Evolutionary conservation across 1,140 invertebrate species (phyloP).

Genomic region (Cydia strobilella): DNA sequence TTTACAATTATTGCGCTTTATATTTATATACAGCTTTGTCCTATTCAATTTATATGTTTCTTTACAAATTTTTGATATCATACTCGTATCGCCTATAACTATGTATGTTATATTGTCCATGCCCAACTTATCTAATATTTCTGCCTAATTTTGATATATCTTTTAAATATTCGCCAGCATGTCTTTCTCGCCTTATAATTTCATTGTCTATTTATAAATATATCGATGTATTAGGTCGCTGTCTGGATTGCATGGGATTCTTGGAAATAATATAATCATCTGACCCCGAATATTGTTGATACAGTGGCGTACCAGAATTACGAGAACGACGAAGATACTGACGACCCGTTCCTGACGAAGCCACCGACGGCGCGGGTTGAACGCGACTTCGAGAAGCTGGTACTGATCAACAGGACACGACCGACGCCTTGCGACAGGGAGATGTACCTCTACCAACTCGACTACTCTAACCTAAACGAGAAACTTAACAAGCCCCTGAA

Average conservation of each 20-base stretch:
- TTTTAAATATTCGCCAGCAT: conserved; percentile 5
- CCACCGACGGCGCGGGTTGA: conserved; percentile 77
- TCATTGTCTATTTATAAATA: conserved; percentile 1
- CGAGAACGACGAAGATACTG: conserved; percentile 75
- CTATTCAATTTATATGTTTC: background rate
- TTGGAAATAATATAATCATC: background rate
- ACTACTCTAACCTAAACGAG: conserved; percentile 67
- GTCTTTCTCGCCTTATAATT: conserved; percentile 1
- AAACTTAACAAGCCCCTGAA: conserved; percentile 66
- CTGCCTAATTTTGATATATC: background rate
- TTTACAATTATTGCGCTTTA: conserved; percentile 5
- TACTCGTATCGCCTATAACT: background rate
- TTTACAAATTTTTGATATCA: background rate
- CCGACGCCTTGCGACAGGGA: conserved; percentile 90
- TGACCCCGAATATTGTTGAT: conserved; percentile 33
- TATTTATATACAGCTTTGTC: background rate
- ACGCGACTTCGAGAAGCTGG: conserved; percentile 80
- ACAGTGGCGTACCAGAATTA: conserved; percentile 71
- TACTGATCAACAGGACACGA: conserved; percentile 88
- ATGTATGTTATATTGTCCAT: background rate
- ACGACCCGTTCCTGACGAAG: conserved; percentile 65
- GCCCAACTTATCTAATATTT: background rate
- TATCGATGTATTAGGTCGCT: conserved; percentile 29
- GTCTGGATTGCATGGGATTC: conserved; percentile 36
- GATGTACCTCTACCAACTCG: conserved; percentile 73